A percentile compares a stretch with the other conserved stretches of the same genome.
These are phyloP conservation scores for Cephus pygmeus DNA, from an alignment of 2,888 invertebrate genomes.

Conservation along the genomic window DNA sequence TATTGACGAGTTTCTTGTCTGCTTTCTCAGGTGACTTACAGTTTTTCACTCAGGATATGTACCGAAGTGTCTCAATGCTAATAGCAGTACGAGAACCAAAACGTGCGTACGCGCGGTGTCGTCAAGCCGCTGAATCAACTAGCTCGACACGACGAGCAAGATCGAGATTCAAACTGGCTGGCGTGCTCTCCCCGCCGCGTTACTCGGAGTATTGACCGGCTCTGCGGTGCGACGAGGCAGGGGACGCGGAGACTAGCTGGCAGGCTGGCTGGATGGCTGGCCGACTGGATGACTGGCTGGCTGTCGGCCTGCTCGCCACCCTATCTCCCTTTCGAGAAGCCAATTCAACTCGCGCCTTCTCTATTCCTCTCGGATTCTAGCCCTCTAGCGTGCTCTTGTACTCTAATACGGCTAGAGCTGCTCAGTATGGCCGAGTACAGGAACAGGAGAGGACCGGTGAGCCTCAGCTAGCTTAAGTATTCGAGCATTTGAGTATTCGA, in stretches of 20 bases:
- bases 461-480: neutral
- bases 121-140: constrained; percentile 4
- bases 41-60: neutral
- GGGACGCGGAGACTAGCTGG: neutral
- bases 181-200: constrained; percentile 54
- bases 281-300: neutral
- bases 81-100: neutral
- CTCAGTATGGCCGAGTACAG: neutral
- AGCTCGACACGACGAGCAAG: constrained; percentile 5
- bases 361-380: neutral
- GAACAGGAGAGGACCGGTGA: neutral
- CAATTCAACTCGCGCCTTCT: neutral
- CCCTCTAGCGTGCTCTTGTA: neutral
- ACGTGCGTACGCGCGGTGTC: neutral
- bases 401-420: neutral
- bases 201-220: constrained; percentile 64
- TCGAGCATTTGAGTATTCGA: neutral
- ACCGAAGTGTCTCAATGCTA: neutral
- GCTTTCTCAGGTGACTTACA: neutral
- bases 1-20: neutral
- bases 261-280: neutral
- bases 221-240: constrained; percentile 30
- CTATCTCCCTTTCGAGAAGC: neutral
- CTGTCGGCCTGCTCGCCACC: neutral
- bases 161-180: constrained; percentile 22